Evolutionary conservation across 1,140 invertebrate species (phyloP), one percentile per base, ranked within the genome.

Genomic region (Condylostylus longicornis): DNA sequence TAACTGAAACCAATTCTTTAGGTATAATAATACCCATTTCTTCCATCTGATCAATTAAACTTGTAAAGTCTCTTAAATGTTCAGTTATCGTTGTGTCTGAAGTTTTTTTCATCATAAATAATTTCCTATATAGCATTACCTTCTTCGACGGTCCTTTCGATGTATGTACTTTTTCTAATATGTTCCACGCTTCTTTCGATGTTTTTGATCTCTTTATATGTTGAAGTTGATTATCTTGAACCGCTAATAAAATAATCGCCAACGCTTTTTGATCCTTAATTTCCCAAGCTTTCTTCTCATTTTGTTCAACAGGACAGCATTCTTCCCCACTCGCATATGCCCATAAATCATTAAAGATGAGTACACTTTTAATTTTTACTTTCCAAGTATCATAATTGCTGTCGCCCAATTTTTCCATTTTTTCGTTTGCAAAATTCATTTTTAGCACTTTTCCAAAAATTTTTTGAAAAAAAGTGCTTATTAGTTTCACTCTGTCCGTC

Each of bases 21-120:
- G 21, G n/a, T 10, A 40, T 40, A 30, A 30, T 21, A 29, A 39
- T 28, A 13, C 30, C 31, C 14, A 22, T 23, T 27, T 39, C 37
- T 6, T 30, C 29, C 23, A 39, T 18, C 22, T 39, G 23, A 7
- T 39, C 37, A 10, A 31, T 22, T 13, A 35, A 25, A 4, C 21
- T 25, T 14, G 14, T 19, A 19, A 40, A 40, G n/a, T 34, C 18
- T 13, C 35, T 28, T 15, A 40, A 35, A 31, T 40, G 27, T 35
- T 40, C 13, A 12, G 7, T 8, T 13, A 31, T 31, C 5, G 13
- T 13, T 6, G 7, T 14, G 15, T 13, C 29, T 5, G 6, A 6
- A 7, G 12, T 7, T 13, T 8, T 13, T 14, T 14, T 7, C 15
- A 31, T 6, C 6, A 5, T 7, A 12, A 40, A 18, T 3, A 40